Base-by-base conservation (phyloP, 2,888 invertebrate species). In the Pardosa pseudoannulata region DNA sequence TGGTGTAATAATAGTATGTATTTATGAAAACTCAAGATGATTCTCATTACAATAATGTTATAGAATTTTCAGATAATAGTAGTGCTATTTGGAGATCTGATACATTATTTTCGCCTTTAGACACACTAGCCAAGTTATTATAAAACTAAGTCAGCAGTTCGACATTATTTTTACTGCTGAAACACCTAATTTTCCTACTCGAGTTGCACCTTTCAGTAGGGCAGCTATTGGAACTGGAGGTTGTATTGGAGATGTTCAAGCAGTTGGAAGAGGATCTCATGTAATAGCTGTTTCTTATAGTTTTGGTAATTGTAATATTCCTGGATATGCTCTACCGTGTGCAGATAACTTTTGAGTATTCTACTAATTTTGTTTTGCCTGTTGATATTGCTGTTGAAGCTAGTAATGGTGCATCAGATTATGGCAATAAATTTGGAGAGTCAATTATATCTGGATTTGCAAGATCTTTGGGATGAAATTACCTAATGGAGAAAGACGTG, bases 381-480 rank as follows among this genome's bases (percentile, higher is more conserved):
- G 92, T 97, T 16, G 95, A 97, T 91, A 95, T 99, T 65, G 94
- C 97, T 27, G 95, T 99, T 32, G 97, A 98, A 92, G 99, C 98
- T 0, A 98, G 97, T 91, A 97, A 46, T 16, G 41, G 41, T 13
- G 41, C 41, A 11, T 98, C 98, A 0, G 99, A 99, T 91, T 99
- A 99, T 92, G 99, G 99, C 6, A 99, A 99, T 92, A 99, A 99
- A 93, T 99, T 99, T 92, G 99, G 98, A 0, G 99, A 99, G 91
- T 99, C 99, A 0, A 94, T 99, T 0, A 94, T 99, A 88, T 92
- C 94, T 90, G 99, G 99, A 7, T 99, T 98, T 91, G 95, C 96
- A 0, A 94, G 98, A 78, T 96, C 98, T 99, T 96, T 91, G 98
- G 98, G 0, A 92, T 96, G 91, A 92, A 93, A 29, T 94, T 95